Conservation (phyloP, 2,888 invertebrate species). For the Meganola albula region DNA sequence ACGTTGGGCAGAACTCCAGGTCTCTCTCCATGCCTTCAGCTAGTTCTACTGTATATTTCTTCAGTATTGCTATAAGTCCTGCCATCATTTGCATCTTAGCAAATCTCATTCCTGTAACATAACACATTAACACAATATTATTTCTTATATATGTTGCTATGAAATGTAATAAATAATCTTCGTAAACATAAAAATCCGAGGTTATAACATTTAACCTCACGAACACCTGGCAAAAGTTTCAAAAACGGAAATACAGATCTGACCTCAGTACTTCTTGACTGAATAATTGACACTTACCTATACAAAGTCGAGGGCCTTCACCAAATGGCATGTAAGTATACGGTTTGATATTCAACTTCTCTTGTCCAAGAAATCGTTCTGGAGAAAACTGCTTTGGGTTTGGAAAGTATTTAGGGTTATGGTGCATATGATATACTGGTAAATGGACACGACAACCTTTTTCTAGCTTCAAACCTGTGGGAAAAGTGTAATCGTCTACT, state of each 20-base stretch:
- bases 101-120: slow-evolving; percentile 23
- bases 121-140: background rate
- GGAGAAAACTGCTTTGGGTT: slow-evolving; percentile 41
- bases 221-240: too few species aligned
- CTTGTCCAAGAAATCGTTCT: slow-evolving; percentile 40
- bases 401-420: slow-evolving; percentile 36
- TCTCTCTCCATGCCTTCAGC: slow-evolving; percentile 21
- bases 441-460: slow-evolving; percentile 40
- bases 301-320: slow-evolving; percentile 44
- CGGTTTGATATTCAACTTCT: slow-evolving; percentile 31
- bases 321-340: slow-evolving; percentile 47
- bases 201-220: too few species aligned
- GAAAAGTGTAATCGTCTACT: slow-evolving; percentile 41
- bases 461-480: slow-evolving; percentile 38
- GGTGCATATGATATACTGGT: slow-evolving; percentile 42
- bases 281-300: too few species aligned
- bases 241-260: too few species aligned
- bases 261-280: too few species aligned
- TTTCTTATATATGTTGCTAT: too few species aligned
- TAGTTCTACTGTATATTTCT: slow-evolving; percentile 29
- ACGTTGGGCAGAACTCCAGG: background rate
- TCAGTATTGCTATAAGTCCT: slow-evolving; percentile 32
- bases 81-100: slow-evolving; percentile 37
- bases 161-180: too few species aligned
- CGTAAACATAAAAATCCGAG: too few species aligned